Base-by-base conservation (phyloP, 2,797 vertebrate species). In the Bryconaethiops microstoma region DNA sequence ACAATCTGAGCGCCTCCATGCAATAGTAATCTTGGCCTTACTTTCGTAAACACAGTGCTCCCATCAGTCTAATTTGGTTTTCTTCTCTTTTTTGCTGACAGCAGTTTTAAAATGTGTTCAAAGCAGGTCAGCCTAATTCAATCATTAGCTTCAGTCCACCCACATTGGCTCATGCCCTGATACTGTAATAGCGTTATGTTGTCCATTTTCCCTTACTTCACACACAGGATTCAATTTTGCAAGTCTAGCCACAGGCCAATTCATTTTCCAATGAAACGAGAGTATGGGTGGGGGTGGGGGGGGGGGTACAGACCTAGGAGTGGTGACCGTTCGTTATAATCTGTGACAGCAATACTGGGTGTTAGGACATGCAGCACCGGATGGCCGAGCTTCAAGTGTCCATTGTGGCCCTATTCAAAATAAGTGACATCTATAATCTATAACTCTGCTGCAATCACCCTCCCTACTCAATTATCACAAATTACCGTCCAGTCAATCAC, bases 151-250 rank as follows among this genome's bases (percentile, higher is more conserved):
- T 63, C 81, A 82, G 83, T 84, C 59, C 74, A 67, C n/a, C 52
- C 52, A 80, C 81, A 84, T 59, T 76, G 80, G 74, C 65, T 78
- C 60, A 80, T 81, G 79, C 78, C 59, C 62, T 68, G 71, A 67
- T 79, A 82, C 79, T 79, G 79, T 85, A 85, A 86, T 82, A 86
- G 59, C 79, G 76, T 87, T 84, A 85, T 81, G 74, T 78, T 84
- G 85, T 85, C 84, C 81, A 75, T 75, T 73, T 80, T 75, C 70
- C 78, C 62, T 78, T 84, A 82, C 83, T 84, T 78, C 77, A 82
- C 81, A 83, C 79, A 76, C 29, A 14, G 79, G 75, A 87, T 86
- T 86, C 71, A 76, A 85, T 87, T 85, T 87, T 45, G 70, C 35
- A 29, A 25, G 70, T 74, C 75, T 87, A 84, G 83, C 78, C 76